These are phyloP conservation scores for Heliconius charithonia DNA, from an alignment of 2,888 invertebrate species.

Conservation along the genomic window DNA sequence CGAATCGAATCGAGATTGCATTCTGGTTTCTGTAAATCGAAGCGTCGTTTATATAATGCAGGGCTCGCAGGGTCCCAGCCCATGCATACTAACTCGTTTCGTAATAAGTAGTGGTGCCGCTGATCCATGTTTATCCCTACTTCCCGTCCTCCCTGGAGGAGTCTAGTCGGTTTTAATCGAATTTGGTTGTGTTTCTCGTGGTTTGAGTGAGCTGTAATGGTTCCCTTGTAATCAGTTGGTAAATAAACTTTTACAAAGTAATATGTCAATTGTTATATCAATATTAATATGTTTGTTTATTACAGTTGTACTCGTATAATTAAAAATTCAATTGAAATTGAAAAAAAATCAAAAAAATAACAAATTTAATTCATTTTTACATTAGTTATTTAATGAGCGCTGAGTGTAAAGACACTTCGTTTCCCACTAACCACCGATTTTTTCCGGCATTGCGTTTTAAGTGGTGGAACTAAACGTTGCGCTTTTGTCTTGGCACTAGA, in stretches of 20 bases:
- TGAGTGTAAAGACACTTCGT: neutral
- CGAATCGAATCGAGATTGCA: conserved; percentile 47
- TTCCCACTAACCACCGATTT: neutral
- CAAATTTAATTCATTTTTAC: too few species aligned
- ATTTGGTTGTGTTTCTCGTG: conserved; percentile 32
- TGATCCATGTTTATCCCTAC: conserved; percentile 70
- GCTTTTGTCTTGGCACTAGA: neutral
- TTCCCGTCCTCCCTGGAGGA: conserved; percentile 43
- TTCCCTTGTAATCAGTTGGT: conserved; percentile 3
- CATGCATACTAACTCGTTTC: conserved; percentile 80
- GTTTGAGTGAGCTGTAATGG: conserved; percentile 33
- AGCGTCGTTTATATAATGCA: conserved; percentile 72
- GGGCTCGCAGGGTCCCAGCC: conserved; percentile 73
- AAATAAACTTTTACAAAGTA: conserved; percentile 7
- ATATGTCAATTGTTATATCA: neutral
- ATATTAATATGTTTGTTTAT: neutral
- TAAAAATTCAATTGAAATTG: too few species aligned
- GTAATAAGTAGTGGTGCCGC: conserved; percentile 72
- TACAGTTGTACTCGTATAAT: too few species aligned
- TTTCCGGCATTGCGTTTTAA: neutral
- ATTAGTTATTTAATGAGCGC: neutral
- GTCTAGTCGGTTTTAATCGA: conserved; percentile 38
- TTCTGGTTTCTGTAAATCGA: conserved; percentile 64
- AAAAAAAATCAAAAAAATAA: too few species aligned
- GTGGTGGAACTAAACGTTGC: neutral